Evolutionary conservation across 2,797 vertebrate species (phyloP).

Genomic region (Setipinna tenuifilis): DNA sequence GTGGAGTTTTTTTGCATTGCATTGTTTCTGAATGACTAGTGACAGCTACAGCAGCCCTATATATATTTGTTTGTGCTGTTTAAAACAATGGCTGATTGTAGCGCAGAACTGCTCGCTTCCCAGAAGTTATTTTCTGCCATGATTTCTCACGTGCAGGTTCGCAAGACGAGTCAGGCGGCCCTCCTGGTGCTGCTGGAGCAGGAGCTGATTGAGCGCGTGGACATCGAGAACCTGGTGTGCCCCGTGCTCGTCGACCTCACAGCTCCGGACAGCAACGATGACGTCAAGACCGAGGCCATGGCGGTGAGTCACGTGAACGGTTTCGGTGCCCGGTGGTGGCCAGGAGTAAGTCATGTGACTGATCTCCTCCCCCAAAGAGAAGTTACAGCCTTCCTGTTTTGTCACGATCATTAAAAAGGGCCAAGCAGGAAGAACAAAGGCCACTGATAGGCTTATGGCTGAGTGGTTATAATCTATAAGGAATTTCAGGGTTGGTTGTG

Average conservation of each 20-base stretch:
- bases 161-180: constrained; percentile 88
- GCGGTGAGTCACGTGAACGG: constrained; percentile 75
- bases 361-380: not conserved
- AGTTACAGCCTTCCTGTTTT: not conserved
- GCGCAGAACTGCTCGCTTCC: not conserved
- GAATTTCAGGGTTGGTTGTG: not conserved
- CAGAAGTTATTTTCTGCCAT: not conserved
- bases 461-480: not conserved
- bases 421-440: not conserved
- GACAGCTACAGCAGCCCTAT: not conserved
- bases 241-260: constrained; percentile 87
- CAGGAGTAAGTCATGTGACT: constrained; percentile 8
- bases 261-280: constrained; percentile 87
- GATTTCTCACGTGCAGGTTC: constrained; percentile 69
- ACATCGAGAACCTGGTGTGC: constrained; percentile 86
- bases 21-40: not conserved
- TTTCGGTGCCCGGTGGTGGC: not conserved
- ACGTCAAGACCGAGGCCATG: constrained; percentile 88
- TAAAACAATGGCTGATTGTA: not conserved
- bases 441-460: not conserved
- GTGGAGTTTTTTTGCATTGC: not conserved
- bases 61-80: not conserved
- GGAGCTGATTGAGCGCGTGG: constrained; percentile 82
- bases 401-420: not conserved
- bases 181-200: constrained; percentile 86